Base-by-base conservation (phyloP, 2,113 vertebrate species). In the Cyanistes caeruleus region DNA sequence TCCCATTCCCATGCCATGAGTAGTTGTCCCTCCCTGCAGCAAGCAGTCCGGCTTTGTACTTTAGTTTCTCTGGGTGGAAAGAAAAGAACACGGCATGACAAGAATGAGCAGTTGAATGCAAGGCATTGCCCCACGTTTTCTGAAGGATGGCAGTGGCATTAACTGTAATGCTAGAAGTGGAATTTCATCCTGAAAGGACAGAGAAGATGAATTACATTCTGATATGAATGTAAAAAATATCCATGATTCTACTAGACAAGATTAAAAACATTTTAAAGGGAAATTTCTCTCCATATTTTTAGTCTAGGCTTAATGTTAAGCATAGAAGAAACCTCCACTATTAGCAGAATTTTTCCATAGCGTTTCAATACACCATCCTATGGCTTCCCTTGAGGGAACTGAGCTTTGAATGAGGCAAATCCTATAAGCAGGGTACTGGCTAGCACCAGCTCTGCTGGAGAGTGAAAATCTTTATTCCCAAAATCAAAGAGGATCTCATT, bases 151-250 rank as follows among this genome's bases (percentile, higher is more conserved):
- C 48, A 59, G 31, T 48, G 52, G 30, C 53, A 72, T 79, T 79
- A 65, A 63, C 31, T 39, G 30, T 37, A 78, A 87, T 51, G n/a
- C 37, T 74, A 87, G 74, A 79, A 58, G 63, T 4, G 52, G 13
- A 82, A 25, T 82, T 80, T 91, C 56, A 39, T 69, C 25, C 58
- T 85, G 89, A 89, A 93, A 76, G 49, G 46, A 86, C 21, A 68
- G 22, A 77, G 51, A 84, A 79, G 53, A 79, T 67, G 1, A 87
- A 69, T 92, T 90, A 53, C 46, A 49, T 65, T 80, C 53, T 73
- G 70, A 55, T 52, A 85, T 28, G 62, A 93, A 89, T 69, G 51
- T 76, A 43, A 91, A 91, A 91, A 79, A 81, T 65, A 62, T 35
- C 41, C 27, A 39, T 1, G 1, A 62, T 62, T 87, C 7, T 56